These are phyloP conservation scores for Tigriopus japonicus DNA, from an alignment of 1,140 invertebrate species.

Conservation along the genomic window DNA sequence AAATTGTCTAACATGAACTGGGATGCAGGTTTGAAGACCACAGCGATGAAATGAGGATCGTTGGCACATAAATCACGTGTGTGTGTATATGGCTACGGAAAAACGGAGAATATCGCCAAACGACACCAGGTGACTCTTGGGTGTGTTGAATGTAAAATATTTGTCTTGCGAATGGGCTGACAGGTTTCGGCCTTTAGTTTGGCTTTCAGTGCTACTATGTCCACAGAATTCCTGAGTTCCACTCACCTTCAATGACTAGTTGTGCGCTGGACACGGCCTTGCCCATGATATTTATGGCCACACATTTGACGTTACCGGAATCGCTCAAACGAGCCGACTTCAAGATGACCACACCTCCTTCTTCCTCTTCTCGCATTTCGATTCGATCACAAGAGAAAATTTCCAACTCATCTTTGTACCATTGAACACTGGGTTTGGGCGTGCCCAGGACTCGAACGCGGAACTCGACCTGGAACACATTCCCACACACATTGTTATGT, in stretches of 20 bases:
- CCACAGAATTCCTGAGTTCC: too few species aligned
- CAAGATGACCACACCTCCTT: conserved; percentile 2
- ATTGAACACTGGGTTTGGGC: conserved; percentile 11
- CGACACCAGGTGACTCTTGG: too few species aligned
- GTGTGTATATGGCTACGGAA: too few species aligned
- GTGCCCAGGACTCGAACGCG: conserved; percentile 11
- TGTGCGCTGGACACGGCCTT: background rate
- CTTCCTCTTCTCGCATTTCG: conserved; percentile 13
- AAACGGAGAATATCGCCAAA: too few species aligned
- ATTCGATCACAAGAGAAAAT: conserved; percentile 9
- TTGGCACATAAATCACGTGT: too few species aligned
- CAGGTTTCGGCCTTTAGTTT: too few species aligned
- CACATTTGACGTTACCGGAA: conserved; percentile 12
- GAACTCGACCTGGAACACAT: background rate
- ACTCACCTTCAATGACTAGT: conserved; percentile 8
- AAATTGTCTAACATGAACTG: too few species aligned
- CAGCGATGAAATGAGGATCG: too few species aligned
- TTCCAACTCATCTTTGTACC: conserved; percentile 14
- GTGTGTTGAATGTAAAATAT: too few species aligned
- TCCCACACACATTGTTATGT: background rate
- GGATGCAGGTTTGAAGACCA: too few species aligned
- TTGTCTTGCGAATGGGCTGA: too few species aligned
- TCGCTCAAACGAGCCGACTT: conserved; percentile 1
- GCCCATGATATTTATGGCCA: conserved; percentile 13
- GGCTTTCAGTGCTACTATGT: too few species aligned